A percentile compares a stretch with the other conserved stretches of the same genome.
phyloP scores from a whole-genome alignment of 2,888 invertebrate genomes.

The Limnephilus auricula region DNA sequence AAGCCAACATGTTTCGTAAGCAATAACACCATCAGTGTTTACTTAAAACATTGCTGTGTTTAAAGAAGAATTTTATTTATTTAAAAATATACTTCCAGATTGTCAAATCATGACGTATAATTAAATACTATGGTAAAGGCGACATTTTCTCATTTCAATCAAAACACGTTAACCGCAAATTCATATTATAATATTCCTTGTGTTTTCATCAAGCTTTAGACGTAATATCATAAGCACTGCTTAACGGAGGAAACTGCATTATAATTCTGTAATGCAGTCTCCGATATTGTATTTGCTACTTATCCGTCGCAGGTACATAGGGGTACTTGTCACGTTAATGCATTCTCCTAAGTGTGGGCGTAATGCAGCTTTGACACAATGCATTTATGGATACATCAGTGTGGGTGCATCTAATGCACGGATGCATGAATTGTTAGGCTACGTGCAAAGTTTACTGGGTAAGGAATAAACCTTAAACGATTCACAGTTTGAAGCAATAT shows the following conservation, averaged over 20 bases:
- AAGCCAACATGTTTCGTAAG: too few relatives aligned
- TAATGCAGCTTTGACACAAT: neutral
- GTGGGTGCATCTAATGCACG: neutral
- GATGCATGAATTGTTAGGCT: neutral
- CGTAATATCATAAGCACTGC: neutral
- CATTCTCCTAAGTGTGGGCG: neutral
- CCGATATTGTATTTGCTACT: neutral
- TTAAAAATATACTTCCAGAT: too few relatives aligned
- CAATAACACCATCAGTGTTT: too few relatives aligned
- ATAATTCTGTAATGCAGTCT: neutral
- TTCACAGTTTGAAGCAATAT: neutral
- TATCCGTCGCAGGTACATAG: neutral
- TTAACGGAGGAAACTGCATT: neutral
- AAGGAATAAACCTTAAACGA: neutral
- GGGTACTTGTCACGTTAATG: neutral
- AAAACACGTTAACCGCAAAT: neutral
- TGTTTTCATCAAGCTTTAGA: neutral
- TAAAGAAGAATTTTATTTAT: too few relatives aligned
- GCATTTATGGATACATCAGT: neutral
- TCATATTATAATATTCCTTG: neutral
- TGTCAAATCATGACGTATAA: too few relatives aligned
- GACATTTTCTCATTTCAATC: too few relatives aligned
- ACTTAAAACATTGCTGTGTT: too few relatives aligned
- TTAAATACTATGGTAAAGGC: neutral
- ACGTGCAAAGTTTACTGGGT: neutral